Evolutionary conservation across 2,888 invertebrate species (phyloP).

Genomic region (Yponomeuta malinellus): DNA sequence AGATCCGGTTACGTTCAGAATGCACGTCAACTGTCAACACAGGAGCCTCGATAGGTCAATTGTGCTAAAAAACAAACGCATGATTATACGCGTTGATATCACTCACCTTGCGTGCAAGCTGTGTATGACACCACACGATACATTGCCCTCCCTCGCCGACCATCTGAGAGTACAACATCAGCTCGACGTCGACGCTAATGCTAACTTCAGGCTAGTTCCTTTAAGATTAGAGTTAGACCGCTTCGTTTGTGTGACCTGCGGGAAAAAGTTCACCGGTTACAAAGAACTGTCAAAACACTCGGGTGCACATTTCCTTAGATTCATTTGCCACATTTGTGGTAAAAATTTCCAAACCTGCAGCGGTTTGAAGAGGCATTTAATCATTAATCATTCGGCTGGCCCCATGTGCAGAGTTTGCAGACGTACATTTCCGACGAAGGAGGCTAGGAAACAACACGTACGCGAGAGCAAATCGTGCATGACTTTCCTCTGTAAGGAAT

Average conservation of each 20-base stretch:
- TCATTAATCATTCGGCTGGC: not conserved
- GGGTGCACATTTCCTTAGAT: slow-evolving; percentile 15
- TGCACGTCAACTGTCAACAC: slow-evolving; percentile 8
- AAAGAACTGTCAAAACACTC: slow-evolving; percentile 11
- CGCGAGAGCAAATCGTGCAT: slow-evolving; percentile 19
- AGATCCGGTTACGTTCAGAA: not conserved
- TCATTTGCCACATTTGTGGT: slow-evolving; percentile 23
- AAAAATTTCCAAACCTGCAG: slow-evolving; percentile 18
- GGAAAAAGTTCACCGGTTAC: slow-evolving; percentile 10
- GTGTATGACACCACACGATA: slow-evolving; percentile 18
- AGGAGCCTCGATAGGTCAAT: not conserved
- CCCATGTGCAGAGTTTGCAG: slow-evolving; percentile 18
- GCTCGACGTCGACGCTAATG: slow-evolving; percentile 21
- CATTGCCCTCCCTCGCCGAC: slow-evolving; percentile 24
- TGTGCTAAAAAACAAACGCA: not conserved
- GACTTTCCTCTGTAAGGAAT: slow-evolving; percentile 15
- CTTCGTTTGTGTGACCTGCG: slow-evolving; percentile 15
- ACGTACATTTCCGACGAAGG: slow-evolving; percentile 15
- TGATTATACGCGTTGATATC: slow-evolving; percentile 8
- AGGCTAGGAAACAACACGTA: slow-evolving; percentile 18
- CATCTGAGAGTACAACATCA: slow-evolving; percentile 28
- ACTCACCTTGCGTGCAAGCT: slow-evolving; percentile 7
- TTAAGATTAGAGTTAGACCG: not conserved
- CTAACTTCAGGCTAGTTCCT: slow-evolving; percentile 19
- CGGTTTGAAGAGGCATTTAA: slow-evolving; percentile 19